These are phyloP conservation scores for Eubucco bourcierii DNA, from an alignment of 2,113 vertebrate genomes.

Conservation along the genomic window DNA sequence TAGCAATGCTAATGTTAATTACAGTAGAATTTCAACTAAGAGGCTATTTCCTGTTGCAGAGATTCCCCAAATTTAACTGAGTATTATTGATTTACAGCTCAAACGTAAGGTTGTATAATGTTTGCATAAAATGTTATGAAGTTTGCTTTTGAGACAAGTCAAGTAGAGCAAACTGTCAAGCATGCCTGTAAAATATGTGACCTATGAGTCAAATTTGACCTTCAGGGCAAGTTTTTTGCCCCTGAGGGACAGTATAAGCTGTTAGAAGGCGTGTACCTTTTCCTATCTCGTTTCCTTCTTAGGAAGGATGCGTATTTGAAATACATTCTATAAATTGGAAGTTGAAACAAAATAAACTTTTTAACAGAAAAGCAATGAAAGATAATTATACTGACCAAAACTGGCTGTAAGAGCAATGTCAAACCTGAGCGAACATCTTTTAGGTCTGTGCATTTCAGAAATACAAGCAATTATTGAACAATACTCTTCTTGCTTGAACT, in stretches of 20 bases:
- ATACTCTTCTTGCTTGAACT: neutral
- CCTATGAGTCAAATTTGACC: constrained; percentile 10
- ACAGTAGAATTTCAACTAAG: neutral
- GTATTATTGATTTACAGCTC: constrained; percentile 8
- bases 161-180: neutral
- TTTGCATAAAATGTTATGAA: constrained; percentile 31
- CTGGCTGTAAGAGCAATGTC: neutral
- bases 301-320: neutral
- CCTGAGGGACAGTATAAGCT: neutral
- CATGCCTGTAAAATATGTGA: neutral
- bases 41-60: neutral
- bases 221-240: constrained; percentile 18
- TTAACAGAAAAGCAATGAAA: neutral
- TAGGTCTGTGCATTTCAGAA: neutral
- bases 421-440: neutral
- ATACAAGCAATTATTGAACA: neutral
- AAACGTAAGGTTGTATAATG: constrained; percentile 17
- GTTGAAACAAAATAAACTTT: neutral
- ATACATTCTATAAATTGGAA: neutral
- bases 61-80: neutral
- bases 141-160: constrained; percentile 25
- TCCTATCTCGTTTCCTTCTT: neutral
- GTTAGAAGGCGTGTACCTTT: neutral
- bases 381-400: neutral
- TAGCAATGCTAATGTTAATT: neutral